These are phyloP conservation scores for Meloidogyne hapla DNA, from an alignment of 1,140 invertebrate genomes.

Conservation along the genomic window DNA sequence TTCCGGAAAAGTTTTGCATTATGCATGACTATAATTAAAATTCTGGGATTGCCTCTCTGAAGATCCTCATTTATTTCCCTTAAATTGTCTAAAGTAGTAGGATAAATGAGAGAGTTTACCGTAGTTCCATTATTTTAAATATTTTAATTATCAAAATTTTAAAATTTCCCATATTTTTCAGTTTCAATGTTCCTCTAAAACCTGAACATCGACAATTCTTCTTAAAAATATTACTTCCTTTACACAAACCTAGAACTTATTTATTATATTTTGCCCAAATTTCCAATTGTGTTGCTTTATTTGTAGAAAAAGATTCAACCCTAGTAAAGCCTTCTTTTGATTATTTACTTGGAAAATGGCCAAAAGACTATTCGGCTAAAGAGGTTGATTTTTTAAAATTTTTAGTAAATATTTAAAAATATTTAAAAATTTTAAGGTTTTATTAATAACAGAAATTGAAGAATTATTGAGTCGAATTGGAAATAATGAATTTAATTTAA, in stretches of 20 bases:
- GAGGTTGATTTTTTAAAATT: neutral
- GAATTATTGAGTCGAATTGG: conserved; percentile 12
- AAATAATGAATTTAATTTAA: neutral
- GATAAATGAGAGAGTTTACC: no score
- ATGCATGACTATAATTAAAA: no score
- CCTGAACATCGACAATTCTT: conserved; percentile 61
- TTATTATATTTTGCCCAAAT: conserved; percentile 91
- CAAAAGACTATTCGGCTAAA: neutral
- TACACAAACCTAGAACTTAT: conserved; percentile 69
- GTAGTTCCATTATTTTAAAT: no score
- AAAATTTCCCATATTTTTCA: no score
- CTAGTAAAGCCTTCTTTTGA: conserved; percentile 65
- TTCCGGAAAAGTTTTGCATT: no score
- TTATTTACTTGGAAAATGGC: conserved; percentile 14
- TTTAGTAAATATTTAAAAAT: neutral
- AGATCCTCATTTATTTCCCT: no score
- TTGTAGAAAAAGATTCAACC: conserved; percentile 82
- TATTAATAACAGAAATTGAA: conserved; percentile 19
- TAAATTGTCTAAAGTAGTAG: no score
- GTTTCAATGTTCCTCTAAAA: conserved; percentile 62
- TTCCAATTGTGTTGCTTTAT: conserved; percentile 93
- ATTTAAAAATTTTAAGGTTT: neutral
- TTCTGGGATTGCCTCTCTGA: no score
- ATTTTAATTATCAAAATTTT: no score
- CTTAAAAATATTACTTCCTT: conserved; percentile 53